Percentiles rank a stretch among this genome's conserved stretches.
Evolutionary conservation across 2,113 vertebrate genomes (phyloP).

Genomic region (Atlantisia rogersi): DNA sequence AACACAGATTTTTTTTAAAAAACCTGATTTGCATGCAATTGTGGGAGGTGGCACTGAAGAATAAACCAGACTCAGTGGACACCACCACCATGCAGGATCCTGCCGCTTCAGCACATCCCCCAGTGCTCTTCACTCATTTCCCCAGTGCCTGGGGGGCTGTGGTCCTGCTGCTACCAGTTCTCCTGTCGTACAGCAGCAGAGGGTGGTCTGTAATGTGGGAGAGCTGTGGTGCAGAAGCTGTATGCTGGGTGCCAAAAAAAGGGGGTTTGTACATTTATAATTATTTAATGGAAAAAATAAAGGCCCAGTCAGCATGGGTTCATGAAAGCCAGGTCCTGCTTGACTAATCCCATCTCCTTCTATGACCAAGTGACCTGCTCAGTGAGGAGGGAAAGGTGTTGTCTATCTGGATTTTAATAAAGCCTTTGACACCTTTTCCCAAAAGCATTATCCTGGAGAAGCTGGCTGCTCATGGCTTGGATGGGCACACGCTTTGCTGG

Average conservation of each 20-base stretch:
- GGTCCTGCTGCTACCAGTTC: not conserved
- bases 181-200: not conserved
- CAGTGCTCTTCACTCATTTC: not conserved
- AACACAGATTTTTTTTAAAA: not conserved
- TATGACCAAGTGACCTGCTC: no score
- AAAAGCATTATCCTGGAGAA: no score
- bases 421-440: no score
- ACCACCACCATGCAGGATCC: not conserved
- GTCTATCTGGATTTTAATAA: no score
- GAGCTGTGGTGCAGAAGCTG: rapidly evolving
- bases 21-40: not conserved
- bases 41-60: not conserved
- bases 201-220: rapidly evolving
- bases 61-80: not conserved
- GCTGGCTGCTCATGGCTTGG: no score
- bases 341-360: no score
- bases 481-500: no score
- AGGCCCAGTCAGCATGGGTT: no score
- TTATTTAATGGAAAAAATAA: not conserved
- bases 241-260: not conserved
- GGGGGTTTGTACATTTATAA: not conserved
- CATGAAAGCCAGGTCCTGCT: no score
- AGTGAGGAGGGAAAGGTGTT: no score
- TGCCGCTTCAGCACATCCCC: rapidly evolving
- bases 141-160: not conserved